Evolutionary conservation across 2,888 invertebrate genomes (phyloP), one percentile per base, ranked within the genome.

Genomic region (Ophion obscuratus): DNA sequence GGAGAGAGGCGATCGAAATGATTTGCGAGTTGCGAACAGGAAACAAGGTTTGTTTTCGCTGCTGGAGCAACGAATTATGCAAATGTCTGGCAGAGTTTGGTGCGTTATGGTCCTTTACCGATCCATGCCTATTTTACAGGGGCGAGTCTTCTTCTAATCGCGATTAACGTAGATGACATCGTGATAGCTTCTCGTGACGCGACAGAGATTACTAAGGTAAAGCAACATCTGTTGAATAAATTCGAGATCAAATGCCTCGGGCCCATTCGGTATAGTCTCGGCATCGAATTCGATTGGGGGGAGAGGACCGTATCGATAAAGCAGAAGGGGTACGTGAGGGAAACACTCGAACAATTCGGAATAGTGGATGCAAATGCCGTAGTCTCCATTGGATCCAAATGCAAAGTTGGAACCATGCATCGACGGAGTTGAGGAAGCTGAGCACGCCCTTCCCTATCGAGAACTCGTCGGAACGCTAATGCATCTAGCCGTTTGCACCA

Each of bases 61-160:
- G 74, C 14, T 89, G 88, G 90, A 61, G 88, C 68, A 27, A 61
- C 14, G 67, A 68, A 27, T 20, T 87, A n/a, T 68, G 85, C 70
- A n/a, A 59, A 11, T 61, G 68, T 17, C 36, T 88, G 10, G 53
- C 24, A 10, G 64, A 80, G 1, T 68, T 67, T 36, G 88, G 87
- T 57, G 87, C 87, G 17, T 64, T 9, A 24, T 83, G 70, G 36
- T 75, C 85, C 11, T 20, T 31, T 17, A 79, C 87, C 0, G 88
- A 86, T 68, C 86, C 84, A 2, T 85, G 87, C 59, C 27, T 85
- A 17, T 85, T 81, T 53, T 74, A 36, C 61, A 70, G 67, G 36
- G 80, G 66, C 40, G 27, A 57, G 76, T 1, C 20, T 77, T 7
- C 36, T 82, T 1, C 31, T 87, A 2, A 77, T 87, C 11, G 57